A percentile compares a stretch with the other conserved stretches of the same genome.
Conservation (phyloP, 2,113 vertebrate genomes). For the Meriones unguiculatus region DNA sequence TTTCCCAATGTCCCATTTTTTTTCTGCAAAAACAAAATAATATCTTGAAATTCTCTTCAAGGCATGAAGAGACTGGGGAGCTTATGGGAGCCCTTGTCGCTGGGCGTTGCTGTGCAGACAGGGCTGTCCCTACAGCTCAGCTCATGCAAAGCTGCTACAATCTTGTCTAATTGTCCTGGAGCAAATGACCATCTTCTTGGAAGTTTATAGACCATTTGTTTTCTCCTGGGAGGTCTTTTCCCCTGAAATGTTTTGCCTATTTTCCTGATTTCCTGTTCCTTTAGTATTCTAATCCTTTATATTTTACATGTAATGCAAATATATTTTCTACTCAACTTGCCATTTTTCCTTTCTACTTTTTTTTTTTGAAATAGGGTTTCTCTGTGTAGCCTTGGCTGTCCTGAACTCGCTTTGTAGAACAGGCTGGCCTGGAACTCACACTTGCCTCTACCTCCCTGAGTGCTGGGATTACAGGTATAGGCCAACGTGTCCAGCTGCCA, state of each 20-base stretch:
- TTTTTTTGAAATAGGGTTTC: too few relatives aligned
- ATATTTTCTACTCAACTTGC: neutral
- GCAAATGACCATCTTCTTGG: neutral
- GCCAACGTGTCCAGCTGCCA: too few relatives aligned
- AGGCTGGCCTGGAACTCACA: too few relatives aligned
- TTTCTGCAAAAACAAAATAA: neutral
- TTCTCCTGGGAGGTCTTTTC: neutral
- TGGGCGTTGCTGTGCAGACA: neutral
- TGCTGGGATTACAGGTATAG: too few relatives aligned
- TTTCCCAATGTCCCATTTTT: neutral
- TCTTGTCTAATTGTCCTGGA: neutral
- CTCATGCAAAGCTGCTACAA: neutral
- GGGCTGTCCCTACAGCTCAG: accelerated
- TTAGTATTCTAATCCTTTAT: neutral
- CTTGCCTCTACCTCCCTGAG: too few relatives aligned
- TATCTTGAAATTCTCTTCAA: neutral
- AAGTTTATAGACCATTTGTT: neutral
- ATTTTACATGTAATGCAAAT: neutral
- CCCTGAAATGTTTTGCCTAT: neutral
- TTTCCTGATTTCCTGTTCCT: neutral
- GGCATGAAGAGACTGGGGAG: accelerated
- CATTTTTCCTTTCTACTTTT: neutral
- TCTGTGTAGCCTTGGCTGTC: too few relatives aligned
- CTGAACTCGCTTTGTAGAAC: too few relatives aligned
- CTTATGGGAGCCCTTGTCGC: accelerated